Percentiles rank a stretch among this genome's conserved stretches.
Evolutionary conservation across 2,888 invertebrate genomes (phyloP).

Genomic region (Drosophila buzzatii): DNA sequence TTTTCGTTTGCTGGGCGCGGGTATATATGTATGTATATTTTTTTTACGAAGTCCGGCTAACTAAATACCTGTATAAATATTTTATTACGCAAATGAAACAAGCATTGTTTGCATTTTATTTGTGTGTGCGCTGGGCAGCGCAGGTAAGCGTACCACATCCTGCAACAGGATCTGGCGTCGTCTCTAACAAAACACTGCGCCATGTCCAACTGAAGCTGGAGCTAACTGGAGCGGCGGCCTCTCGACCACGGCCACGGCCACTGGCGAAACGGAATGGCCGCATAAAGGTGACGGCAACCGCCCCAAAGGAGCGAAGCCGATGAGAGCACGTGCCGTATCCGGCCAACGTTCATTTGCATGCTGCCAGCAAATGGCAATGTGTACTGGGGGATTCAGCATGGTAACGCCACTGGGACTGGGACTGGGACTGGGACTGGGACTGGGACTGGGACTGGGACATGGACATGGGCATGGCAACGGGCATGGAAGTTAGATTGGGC

Average conservation of each 20-base stretch:
- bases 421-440: not conserved
- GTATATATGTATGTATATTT: constrained; percentile 26
- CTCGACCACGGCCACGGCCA: not conserved
- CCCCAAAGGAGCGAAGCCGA: constrained; percentile 29
- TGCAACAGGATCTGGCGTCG: constrained; percentile 43
- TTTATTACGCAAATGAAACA: constrained; percentile 79
- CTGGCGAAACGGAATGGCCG: constrained; percentile 53
- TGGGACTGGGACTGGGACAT: not conserved
- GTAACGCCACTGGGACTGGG: constrained; percentile 3
- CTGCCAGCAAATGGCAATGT: constrained; percentile 36
- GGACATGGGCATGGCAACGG: not conserved
- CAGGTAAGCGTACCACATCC: constrained; percentile 57
- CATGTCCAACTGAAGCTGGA: constrained; percentile 20
- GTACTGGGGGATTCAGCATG: constrained; percentile 7
- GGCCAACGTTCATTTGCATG: constrained; percentile 59
- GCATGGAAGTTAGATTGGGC: not conserved
- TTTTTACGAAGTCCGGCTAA: constrained; percentile 59
- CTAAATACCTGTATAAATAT: constrained; percentile 80
- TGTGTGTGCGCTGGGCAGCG: constrained; percentile 41
- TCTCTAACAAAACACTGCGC: constrained; percentile 29
- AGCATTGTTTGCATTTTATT: constrained; percentile 78
- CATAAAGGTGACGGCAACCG: constrained; percentile 50
- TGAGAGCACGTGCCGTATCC: constrained; percentile 58
- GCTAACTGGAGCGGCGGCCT: not conserved
- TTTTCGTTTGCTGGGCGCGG: constrained; percentile 45